These are phyloP conservation scores for Caloenas nicobarica DNA, from an alignment of 2,113 vertebrate species.

Conservation along the genomic window DNA sequence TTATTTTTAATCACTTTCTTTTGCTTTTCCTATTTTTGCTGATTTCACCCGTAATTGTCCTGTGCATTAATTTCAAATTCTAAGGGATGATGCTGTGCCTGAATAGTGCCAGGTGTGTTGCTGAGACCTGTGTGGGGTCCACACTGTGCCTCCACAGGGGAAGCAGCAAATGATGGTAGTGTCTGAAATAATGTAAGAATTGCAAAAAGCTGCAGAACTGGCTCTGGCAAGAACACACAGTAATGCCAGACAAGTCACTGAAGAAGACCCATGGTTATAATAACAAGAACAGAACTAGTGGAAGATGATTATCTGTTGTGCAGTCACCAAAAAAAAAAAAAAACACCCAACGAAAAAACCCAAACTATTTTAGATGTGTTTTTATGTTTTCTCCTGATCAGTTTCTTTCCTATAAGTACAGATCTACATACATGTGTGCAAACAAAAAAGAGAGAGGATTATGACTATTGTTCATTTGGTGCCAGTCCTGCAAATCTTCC, in stretches of 20 bases:
- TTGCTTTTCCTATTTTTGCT: not conserved
- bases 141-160: accelerated
- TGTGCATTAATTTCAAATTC: not conserved
- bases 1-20: not conserved
- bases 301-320: not conserved
- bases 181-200: not conserved
- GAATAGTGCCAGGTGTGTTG: accelerated
- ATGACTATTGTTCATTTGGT: not conserved
- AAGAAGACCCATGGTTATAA: not conserved
- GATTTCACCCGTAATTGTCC: not conserved
- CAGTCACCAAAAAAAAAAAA: not conserved
- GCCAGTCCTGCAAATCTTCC: not conserved
- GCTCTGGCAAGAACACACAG: not conserved
- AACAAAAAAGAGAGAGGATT: not conserved
- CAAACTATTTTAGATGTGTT: not conserved
- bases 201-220: not conserved
- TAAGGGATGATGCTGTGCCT: accelerated
- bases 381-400: not conserved
- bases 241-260: not conserved
- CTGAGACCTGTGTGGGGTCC: not conserved
- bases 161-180: not conserved
- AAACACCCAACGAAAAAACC: not conserved
- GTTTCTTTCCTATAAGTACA: not conserved
- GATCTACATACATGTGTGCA: accelerated
- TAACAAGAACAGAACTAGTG: not conserved